Percentiles rank a stretch among this genome's conserved stretches.
These are phyloP conservation scores for Kryphioiulus occultus DNA, from an alignment of 2,888 invertebrate genomes.

Conservation along the genomic window DNA sequence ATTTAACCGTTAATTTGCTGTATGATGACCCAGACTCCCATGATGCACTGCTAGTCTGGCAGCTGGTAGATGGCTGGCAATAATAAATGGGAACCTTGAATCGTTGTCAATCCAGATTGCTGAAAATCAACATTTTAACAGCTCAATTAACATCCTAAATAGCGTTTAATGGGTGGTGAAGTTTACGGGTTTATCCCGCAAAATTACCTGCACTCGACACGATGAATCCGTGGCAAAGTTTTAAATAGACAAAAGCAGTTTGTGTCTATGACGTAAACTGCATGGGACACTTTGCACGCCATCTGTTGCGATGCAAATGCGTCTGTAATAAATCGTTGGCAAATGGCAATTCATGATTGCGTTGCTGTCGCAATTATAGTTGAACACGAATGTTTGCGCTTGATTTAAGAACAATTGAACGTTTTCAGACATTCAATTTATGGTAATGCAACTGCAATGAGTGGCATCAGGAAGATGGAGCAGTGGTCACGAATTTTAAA, in stretches of 20 bases:
- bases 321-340: neutral
- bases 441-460: neutral
- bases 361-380: neutral
- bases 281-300: neutral
- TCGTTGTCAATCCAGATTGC: neutral
- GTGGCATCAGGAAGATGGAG: neutral
- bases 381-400: neutral
- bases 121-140: neutral
- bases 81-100: too few species aligned
- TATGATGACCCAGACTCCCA: too few species aligned
- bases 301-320: neutral
- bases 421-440: slow-evolving; percentile 17
- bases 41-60: too few species aligned
- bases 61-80: neutral
- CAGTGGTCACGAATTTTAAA: neutral
- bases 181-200: neutral
- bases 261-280: neutral
- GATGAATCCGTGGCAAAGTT: neutral
- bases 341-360: slow-evolving; percentile 17
- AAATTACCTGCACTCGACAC: neutral
- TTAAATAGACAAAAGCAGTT: neutral
- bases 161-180: neutral
- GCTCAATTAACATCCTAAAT: neutral
- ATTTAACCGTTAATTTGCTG: too few species aligned
- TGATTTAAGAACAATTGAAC: neutral